Conservation (phyloP, 2,888 invertebrate species). For the Tachina fera region DNA sequence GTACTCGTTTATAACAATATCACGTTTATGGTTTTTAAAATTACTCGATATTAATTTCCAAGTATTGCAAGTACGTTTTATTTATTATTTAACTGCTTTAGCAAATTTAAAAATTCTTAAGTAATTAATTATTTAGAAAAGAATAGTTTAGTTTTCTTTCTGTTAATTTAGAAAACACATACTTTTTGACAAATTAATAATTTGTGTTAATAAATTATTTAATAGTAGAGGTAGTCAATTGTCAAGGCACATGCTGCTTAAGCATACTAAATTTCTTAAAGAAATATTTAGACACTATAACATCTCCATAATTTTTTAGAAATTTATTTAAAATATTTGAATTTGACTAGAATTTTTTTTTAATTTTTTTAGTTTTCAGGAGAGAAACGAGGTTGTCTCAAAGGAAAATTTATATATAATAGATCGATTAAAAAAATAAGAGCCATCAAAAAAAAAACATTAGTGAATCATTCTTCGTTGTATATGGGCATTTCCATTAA, state of each 20-base stretch:
- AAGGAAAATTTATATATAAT: no score
- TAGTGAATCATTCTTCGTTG: no score
- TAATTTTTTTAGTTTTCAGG: no score
- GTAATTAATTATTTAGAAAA: conserved; percentile 1
- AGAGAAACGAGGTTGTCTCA: no score
- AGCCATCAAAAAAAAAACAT: no score
- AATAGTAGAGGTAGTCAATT: neutral
- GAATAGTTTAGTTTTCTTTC: neutral
- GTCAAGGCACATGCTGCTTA: neutral
- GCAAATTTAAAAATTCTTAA: neutral
- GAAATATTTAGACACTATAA: no score
- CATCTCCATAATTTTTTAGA: no score
- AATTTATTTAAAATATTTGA: no score
- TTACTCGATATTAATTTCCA: conserved; percentile 14
- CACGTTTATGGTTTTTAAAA: neutral
- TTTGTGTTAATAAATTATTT: neutral
- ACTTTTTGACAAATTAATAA: neutral
- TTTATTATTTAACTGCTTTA: neutral
- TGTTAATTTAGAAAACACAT: neutral
- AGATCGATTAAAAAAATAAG: no score
- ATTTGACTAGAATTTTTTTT: no score
- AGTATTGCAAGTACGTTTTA: neutral
- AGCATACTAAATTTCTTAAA: neutral
- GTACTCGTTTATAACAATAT: no score
- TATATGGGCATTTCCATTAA: no score